These are phyloP conservation scores for Enteromius fasciolatus DNA, from an alignment of 2,797 vertebrate genomes.

Conservation along the genomic window DNA sequence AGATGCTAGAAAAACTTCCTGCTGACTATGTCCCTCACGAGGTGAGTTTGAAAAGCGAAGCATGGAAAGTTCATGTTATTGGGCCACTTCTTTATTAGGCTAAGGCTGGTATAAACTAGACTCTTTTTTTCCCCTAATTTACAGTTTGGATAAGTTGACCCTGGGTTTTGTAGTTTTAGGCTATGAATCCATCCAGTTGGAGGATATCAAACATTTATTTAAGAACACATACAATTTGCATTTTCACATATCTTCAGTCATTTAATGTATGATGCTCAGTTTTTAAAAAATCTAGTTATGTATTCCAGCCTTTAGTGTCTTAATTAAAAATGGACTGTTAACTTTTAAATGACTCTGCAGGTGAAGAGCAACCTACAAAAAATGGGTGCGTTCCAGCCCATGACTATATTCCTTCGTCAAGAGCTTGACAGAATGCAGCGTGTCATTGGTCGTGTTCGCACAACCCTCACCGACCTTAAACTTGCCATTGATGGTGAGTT, in stretches of 20 bases:
- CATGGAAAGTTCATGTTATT: neutral
- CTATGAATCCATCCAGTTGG: neutral
- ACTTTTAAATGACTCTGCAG: constrained; percentile 60
- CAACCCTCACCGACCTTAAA: constrained; percentile 81
- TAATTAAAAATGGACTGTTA: neutral
- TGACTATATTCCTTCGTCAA: constrained; percentile 86
- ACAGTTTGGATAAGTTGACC: neutral
- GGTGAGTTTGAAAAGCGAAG: constrained; percentile 61
- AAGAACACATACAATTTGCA: neutral
- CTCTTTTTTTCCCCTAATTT: neutral
- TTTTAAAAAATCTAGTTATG: neutral
- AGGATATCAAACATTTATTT: neutral
- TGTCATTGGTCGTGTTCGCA: constrained; percentile 78
- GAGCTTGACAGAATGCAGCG: constrained; percentile 86
- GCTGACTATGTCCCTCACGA: constrained; percentile 81
- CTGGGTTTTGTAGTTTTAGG: neutral
- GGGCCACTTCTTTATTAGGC: neutral
- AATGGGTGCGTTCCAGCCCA: constrained; percentile 82
- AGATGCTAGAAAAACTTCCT: constrained; percentile 88
- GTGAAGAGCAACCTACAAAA: constrained; percentile 81
- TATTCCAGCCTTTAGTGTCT: neutral
- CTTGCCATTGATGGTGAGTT: constrained; percentile 84
- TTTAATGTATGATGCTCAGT: no score
- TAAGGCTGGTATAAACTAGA: neutral
- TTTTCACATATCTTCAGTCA: no score